Percentiles rank a stretch among this genome's conserved stretches.
phyloP scores from a whole-genome alignment of 2,113 vertebrate species.

The Lagenorhynchus albirostris region DNA sequence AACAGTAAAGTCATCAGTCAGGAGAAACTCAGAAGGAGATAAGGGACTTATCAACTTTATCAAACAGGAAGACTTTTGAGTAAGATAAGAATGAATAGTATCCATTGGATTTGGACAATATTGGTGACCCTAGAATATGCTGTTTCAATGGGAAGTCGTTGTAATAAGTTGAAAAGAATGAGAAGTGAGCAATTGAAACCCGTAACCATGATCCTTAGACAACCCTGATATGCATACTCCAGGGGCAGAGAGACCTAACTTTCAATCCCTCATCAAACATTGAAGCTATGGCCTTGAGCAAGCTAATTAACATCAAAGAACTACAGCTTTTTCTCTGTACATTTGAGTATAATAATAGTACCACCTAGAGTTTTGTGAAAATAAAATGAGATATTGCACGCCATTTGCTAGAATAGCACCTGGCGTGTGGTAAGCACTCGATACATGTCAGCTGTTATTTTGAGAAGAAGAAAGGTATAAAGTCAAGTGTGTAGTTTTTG shows the following conservation, averaged over 20 bases:
- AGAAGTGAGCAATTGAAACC: not conserved
- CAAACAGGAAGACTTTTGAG: not conserved
- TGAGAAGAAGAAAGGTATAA: not conserved
- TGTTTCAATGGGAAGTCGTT: not conserved
- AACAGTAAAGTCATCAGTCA: not conserved
- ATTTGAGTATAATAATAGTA: not conserved
- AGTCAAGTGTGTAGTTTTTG: not conserved
- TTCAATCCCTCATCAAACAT: not conserved
- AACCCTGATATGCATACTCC: not conserved
- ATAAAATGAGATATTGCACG: not conserved
- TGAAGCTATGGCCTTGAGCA: not conserved
- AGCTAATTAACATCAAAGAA: not conserved
- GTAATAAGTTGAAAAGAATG: not conserved
- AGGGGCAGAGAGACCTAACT: not conserved
- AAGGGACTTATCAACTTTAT: not conserved
- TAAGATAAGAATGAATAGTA: not conserved
- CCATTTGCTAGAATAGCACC: not conserved
- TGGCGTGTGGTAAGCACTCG: not conserved
- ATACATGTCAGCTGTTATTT: slow-evolving; percentile 20
- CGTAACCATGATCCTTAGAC: not conserved
- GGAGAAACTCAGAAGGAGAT: not conserved
- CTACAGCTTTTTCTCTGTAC: not conserved
- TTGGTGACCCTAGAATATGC: not conserved
- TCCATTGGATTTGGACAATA: not conserved
- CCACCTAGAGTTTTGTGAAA: not conserved